Conservation (phyloP, 37 sponge, comb jelly and placozoan species). For the Cladorhizidae sp. region DNA sequence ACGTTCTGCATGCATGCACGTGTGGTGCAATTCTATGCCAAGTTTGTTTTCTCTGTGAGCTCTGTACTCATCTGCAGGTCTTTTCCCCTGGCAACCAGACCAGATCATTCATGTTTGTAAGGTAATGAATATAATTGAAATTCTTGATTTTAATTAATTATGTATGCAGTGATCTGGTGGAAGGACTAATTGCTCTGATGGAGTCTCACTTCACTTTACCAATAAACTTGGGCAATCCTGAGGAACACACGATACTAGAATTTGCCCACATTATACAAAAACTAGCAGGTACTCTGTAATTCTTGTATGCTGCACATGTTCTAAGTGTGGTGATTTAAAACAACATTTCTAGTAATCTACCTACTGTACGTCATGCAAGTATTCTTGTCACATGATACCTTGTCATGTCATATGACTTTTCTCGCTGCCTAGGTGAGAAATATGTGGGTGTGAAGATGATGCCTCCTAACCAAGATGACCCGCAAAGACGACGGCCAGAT, state of each 20-base stretch:
- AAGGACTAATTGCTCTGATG: slow-evolving; percentile 88
- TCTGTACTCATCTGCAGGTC: slow-evolving; percentile 50
- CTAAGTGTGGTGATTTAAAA: too few relatives aligned
- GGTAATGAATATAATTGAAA: too few relatives aligned
- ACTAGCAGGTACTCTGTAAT: slow-evolving; percentile 49
- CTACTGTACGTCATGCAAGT: too few relatives aligned
- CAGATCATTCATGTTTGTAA: slow-evolving; percentile 91
- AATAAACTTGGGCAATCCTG: slow-evolving; percentile 92
- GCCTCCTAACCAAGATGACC: slow-evolving; percentile 82
- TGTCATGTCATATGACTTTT: too few relatives aligned
- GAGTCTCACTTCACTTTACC: slow-evolving; percentile 74
- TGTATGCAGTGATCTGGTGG: slow-evolving; percentile 81
- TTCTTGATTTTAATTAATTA: too few relatives aligned
- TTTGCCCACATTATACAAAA: slow-evolving; percentile 76
- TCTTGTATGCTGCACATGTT: too few relatives aligned
- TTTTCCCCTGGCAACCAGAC: slow-evolving; percentile 85
- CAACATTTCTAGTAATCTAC: too few relatives aligned
- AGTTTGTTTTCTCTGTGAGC: too few relatives aligned
- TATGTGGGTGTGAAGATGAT: slow-evolving; percentile 19
- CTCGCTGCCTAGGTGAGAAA: too few relatives aligned
- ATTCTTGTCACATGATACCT: too few relatives aligned
- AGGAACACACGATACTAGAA: slow-evolving; percentile 84
- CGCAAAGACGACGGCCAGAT: slow-evolving; percentile 78
- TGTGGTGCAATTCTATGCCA: too few relatives aligned
- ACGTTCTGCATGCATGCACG: too few relatives aligned